phyloP scores from a whole-genome alignment of 2,888 invertebrate genomes.

The Myathropa florea region DNA sequence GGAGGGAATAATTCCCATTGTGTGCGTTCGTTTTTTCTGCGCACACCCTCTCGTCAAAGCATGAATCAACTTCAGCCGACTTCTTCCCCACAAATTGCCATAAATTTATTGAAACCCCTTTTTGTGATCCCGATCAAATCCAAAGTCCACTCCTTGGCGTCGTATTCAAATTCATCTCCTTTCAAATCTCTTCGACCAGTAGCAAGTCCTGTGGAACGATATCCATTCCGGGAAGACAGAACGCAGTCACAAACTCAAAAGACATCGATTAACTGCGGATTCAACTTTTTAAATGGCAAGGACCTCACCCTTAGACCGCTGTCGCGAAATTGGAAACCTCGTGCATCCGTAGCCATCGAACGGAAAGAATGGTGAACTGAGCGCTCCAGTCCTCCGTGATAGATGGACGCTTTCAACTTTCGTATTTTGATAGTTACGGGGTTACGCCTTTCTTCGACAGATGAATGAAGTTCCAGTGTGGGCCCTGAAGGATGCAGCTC shows the following conservation, averaged over 20 bases:
- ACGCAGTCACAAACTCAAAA: conserved; percentile 30
- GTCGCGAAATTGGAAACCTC: background rate
- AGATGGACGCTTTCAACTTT: background rate
- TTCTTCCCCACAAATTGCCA: background rate
- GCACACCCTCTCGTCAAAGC: background rate
- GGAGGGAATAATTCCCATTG: background rate
- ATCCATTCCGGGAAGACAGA: conserved; percentile 23
- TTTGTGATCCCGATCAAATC: too few species aligned
- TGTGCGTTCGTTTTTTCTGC: background rate
- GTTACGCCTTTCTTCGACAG: too few species aligned
- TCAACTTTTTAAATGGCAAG: conserved; percentile 51
- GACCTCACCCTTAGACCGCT: background rate
- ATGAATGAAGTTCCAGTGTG: too few species aligned
- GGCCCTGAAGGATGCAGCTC: too few species aligned
- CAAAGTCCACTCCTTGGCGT: too few species aligned
- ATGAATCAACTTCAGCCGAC: background rate
- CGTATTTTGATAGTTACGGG: too few species aligned
- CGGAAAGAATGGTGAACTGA: background rate
- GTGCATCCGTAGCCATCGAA: background rate
- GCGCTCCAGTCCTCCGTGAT: background rate
- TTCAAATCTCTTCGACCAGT: background rate
- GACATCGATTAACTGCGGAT: conserved; percentile 55
- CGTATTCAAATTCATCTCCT: too few species aligned
- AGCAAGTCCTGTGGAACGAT: conserved; percentile 28
- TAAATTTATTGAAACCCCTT: background rate